Evolutionary conservation across 2,888 invertebrate genomes (phyloP), one percentile per base, ranked within the genome.

Genomic region (Coelinius sp.): DNA sequence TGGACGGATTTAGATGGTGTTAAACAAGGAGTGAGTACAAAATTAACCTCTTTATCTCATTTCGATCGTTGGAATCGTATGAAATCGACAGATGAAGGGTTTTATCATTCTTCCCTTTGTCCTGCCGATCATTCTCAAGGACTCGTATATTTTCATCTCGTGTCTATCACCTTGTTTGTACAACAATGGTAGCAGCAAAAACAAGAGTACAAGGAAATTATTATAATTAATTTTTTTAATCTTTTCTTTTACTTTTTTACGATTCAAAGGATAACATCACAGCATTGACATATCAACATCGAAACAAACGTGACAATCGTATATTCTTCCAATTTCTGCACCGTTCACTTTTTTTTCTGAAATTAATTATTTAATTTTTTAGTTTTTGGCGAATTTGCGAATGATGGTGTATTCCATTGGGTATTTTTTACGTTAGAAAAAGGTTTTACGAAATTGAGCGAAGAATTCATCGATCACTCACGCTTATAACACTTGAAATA

Each of bases 271-370:
- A 83, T 84, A 84, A 85, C 85, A 86, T 86, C 85, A 86, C 86
- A 86, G 85, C 84, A 85, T 85, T 84, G 82, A 83, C 81, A 85
- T 84, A 85, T 85, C 84, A 85, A 86, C 85, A 86, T 84, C 80
- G 84, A 85, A 82, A 83, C 82, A 82, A 83, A 78, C 80, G 70
- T 76, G 73, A 70, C 67, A 71, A 71, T 75, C 70, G 68, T 68
- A 65, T 73, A 65, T 73, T 76, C 69, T 70, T 68, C 69, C 20
- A 70, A 62, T 35, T 44, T 70, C 24, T 53, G 31, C 49, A 14
- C 41, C 68, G 59, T 31, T 31, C 31, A 59, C 35, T 35, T 35
- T 49, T 22, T 12, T 69, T 49, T 31, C 35, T 41, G 22, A 44
- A 62, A 62, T 41, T 52, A 56, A 56, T 53, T 38, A 41, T 14